A percentile compares a stretch with the other conserved stretches of the same genome.
Evolutionary conservation across 2,888 invertebrate genomes (phyloP).

Genomic region (Cryptocephalus primarius): DNA sequence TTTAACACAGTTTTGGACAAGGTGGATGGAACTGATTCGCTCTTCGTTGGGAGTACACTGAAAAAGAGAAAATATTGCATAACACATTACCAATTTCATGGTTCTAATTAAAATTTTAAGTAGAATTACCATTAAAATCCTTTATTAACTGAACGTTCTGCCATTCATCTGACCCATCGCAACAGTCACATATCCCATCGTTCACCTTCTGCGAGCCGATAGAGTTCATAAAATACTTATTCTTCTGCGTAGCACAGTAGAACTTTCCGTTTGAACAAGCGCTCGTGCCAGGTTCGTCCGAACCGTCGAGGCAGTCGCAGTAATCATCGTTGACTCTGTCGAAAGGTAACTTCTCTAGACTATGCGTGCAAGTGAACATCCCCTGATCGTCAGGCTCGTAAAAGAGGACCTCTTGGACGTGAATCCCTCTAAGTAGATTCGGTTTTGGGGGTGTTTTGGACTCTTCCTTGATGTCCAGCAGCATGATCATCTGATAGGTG

Average conservation of each 20-base stretch:
- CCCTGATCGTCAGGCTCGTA: slow-evolving; percentile 7
- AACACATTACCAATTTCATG: too few relatives aligned
- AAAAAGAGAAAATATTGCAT: background rate
- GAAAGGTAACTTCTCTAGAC: slow-evolving; percentile 9
- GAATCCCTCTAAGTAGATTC: slow-evolving; percentile 8
- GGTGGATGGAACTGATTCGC: slow-evolving; percentile 5
- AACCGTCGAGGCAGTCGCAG: slow-evolving; percentile 86
- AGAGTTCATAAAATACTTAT: slow-evolving; percentile 25
- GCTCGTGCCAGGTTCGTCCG: slow-evolving; percentile 85
- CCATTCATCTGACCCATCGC: slow-evolving; percentile 88
- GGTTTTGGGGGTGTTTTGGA: slow-evolving; percentile 1
- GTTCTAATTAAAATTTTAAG: too few relatives aligned
- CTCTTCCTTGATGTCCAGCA: slow-evolving; percentile 9
- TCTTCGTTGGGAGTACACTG: slow-evolving; percentile 1
- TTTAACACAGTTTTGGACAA: slow-evolving; percentile 7
- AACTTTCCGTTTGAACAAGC: slow-evolving; percentile 87
- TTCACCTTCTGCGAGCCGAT: slow-evolving; percentile 77
- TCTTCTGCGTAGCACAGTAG: slow-evolving; percentile 74
- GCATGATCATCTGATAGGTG: slow-evolving; percentile 10
- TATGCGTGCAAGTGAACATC: slow-evolving; percentile 10
- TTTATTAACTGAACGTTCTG: slow-evolving; percentile 12
- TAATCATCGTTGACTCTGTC: slow-evolving; percentile 79
- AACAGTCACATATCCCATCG: slow-evolving; percentile 91
- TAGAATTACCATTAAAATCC: too few relatives aligned
- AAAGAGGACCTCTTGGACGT: slow-evolving; percentile 8